Conservation (phyloP, 2,797 vertebrate genomes). For the Atherinosoma microstoma region DNA sequence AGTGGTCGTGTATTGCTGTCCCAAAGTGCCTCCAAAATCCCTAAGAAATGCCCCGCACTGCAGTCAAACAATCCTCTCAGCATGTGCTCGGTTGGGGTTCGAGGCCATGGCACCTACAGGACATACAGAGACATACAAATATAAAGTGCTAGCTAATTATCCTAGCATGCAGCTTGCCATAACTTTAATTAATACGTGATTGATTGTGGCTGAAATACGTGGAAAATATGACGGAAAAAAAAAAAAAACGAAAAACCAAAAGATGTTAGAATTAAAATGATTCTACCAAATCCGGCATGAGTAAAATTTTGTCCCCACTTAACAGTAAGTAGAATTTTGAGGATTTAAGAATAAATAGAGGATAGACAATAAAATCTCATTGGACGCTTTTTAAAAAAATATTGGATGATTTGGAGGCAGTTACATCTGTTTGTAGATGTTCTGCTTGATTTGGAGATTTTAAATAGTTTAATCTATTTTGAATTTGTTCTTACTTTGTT, state of each 20-base stretch:
- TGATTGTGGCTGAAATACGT: not conserved
- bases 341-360: not conserved
- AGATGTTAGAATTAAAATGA: too few species aligned
- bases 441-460: too few species aligned
- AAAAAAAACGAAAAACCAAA: not conserved
- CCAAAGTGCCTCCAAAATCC: constrained; percentile 89
- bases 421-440: too few species aligned
- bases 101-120: constrained; percentile 86
- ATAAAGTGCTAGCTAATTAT: not conserved
- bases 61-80: constrained; percentile 89
- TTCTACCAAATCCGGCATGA: too few species aligned
- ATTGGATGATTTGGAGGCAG: too few species aligned
- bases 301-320: too few species aligned
- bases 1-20: constrained; percentile 81
- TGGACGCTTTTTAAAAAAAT: too few species aligned
- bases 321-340: too few species aligned
- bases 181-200: not conserved
- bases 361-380: not conserved
- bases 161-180: too few species aligned
- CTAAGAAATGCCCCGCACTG: constrained; percentile 87
- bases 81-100: constrained; percentile 83
- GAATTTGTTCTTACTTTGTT: too few species aligned
- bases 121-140: constrained; percentile 18
- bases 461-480: too few species aligned
- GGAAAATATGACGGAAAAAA: not conserved